Percentiles rank a stretch among this genome's conserved stretches.
phyloP scores from a whole-genome alignment of 2,888 invertebrate genomes.

The Drosophila quinaria region DNA sequence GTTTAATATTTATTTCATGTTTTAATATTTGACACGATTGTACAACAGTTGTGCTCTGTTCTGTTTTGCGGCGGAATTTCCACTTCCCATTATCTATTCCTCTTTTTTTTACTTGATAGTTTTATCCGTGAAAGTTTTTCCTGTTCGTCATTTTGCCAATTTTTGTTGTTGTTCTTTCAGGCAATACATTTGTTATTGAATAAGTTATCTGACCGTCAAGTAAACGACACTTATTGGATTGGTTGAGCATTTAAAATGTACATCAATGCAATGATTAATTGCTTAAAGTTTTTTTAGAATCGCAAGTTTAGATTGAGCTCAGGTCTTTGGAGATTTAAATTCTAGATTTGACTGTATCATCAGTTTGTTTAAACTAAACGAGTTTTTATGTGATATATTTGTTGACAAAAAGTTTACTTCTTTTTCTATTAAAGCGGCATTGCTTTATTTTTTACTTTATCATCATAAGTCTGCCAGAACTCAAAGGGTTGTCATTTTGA shows the following conservation, averaged over 20 bases:
- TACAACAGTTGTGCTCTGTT: conserved; percentile 61
- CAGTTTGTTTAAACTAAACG: no score
- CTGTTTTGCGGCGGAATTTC: conserved; percentile 15
- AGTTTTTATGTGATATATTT: no score
- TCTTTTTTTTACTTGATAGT: neutral
- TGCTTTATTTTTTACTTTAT: no score
- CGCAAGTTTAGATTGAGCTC: neutral
- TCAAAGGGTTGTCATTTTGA: neutral
- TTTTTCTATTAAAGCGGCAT: no score
- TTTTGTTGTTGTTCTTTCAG: conserved; percentile 30
- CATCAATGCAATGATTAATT: conserved; percentile 3
- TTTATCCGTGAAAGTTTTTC: conserved; percentile 39
- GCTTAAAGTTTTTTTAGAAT: neutral
- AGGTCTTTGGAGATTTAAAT: no score
- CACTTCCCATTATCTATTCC: neutral
- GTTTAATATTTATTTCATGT: conserved; percentile 82
- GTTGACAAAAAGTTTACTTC: no score
- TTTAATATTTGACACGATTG: conserved; percentile 82
- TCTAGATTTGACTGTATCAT: no score
- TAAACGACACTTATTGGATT: conserved; percentile 48
- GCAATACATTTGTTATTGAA: conserved; percentile 65
- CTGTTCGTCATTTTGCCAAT: conserved; percentile 38
- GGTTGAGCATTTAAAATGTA: conserved; percentile 12
- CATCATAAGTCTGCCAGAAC: neutral
- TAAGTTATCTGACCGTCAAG: conserved; percentile 58